phyloP scores from a whole-genome alignment of 2,113 vertebrate genomes.

The Ceuthmochares aereus region DNA sequence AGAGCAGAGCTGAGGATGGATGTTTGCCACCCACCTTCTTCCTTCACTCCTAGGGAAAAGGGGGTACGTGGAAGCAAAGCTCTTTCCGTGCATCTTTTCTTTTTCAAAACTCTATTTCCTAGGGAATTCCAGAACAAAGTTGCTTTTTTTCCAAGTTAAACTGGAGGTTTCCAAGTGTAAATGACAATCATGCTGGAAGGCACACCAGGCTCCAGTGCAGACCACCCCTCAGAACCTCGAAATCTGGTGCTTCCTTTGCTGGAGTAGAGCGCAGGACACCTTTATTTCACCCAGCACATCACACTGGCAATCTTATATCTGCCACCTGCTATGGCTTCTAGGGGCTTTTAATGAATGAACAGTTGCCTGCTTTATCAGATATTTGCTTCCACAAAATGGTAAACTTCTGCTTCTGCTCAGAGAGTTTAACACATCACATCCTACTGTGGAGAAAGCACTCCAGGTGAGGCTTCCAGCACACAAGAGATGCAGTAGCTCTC shows the following conservation, averaged over 20 bases:
- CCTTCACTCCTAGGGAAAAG: not conserved
- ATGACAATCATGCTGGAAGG: not conserved
- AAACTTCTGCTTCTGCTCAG: not conserved
- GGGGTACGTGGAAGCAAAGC: not conserved
- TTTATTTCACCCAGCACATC: not conserved
- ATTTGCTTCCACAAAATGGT: not conserved
- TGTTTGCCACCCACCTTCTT: not conserved
- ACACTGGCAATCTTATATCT: not conserved
- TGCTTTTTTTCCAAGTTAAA: not conserved
- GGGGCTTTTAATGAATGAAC: not conserved
- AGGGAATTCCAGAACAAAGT: not conserved
- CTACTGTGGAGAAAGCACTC: rapidly evolving
- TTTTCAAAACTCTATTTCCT: not conserved
- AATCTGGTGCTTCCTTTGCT: not conserved
- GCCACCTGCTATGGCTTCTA: not conserved
- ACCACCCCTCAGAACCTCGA: not conserved
- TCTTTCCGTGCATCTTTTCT: not conserved
- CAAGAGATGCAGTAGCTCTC: not conserved
- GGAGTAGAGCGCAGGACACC: not conserved
- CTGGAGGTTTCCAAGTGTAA: not conserved
- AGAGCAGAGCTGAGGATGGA: not conserved
- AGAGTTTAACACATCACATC: not conserved
- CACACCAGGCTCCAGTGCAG: not conserved
- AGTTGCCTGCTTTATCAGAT: not conserved
- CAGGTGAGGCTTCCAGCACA: rapidly evolving